These are phyloP conservation scores for Sapayoa aenigma DNA, from an alignment of 2,113 vertebrate genomes.

Conservation along the genomic window DNA sequence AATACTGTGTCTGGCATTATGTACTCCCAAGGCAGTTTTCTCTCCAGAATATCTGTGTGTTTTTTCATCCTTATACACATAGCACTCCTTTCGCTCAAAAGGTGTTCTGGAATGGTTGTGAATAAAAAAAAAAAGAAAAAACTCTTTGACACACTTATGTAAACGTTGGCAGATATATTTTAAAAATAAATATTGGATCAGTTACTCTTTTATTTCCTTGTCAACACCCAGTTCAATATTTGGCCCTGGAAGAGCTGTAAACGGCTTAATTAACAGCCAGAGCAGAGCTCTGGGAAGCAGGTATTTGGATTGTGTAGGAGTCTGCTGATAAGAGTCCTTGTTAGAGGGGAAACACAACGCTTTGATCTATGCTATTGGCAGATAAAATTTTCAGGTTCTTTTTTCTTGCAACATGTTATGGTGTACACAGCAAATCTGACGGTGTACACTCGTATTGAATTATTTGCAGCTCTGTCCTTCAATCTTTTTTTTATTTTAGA, in stretches of 20 bases:
- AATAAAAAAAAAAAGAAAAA: not conserved
- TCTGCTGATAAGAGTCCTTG: conserved; percentile 31
- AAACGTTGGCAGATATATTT: not conserved
- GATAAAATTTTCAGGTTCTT: not conserved
- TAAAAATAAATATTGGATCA: not conserved
- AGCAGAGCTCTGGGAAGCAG: conserved; percentile 16
- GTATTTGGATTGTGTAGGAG: conserved; percentile 26
- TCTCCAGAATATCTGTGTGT: not conserved
- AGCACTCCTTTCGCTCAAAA: not conserved
- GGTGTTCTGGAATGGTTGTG: not conserved
- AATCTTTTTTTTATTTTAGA: not conserved
- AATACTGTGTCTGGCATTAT: not conserved
- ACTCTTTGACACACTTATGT: not conserved
- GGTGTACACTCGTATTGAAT: not conserved
- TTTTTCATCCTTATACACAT: not conserved
- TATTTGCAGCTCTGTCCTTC: not conserved
- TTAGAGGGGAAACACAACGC: not conserved
- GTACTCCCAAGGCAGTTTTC: not conserved
- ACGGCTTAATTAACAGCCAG: conserved; percentile 36
- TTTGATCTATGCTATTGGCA: not conserved
- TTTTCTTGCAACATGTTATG: not conserved
- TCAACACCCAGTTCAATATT: not conserved
- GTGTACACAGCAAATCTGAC: not conserved
- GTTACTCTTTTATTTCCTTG: conserved; percentile 18
- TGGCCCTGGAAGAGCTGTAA: conserved; percentile 16